Base-by-base conservation (phyloP, 2,888 invertebrate genomes). In the Erannis defoliaria region DNA sequence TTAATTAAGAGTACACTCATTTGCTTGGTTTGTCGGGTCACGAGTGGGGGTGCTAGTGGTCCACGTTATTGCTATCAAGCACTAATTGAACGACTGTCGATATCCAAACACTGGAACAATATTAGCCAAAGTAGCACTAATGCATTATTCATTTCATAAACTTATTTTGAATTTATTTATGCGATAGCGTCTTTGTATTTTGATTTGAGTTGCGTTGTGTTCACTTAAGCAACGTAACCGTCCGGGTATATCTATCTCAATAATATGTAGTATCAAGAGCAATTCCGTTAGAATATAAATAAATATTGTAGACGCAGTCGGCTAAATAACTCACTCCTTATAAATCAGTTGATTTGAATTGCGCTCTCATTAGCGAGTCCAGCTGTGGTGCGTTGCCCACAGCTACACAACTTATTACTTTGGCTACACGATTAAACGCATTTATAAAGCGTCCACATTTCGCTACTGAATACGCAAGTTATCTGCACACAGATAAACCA, bases 321-420 rank as follows among this genome's bases (percentile, higher is more conserved):
- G 82, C 75, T 79, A 88, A 89, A 90, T 89, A 90, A 84, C 85
- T 88, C 90, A 84, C 85, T 88, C 90, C 90, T 85, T 90, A 91
- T 92, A 91, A 90, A 91, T 89, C 88, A 84, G 86, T 85, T 84
- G 89, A 90, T 91, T 91, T 89, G 88, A 90, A 90, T 90, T 89
- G 88, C 90, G 78, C 81, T 82, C 89, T 89, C 90, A 91, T 92
- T 92, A 90, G 87, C 71, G 82, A 91, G 90, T 89, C 91, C 78
- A 83, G 81, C 77, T 80, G 85, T 81, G 83, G 82, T 78, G 81
- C 82, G 78, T 78, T 80, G 82, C 72, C 73, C 80, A 80, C 84
- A 78, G 84, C 78, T 88, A 92, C 91, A 90, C 85, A 89, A 88
- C 88, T 90, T 90, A 90, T 87, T 90, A 91, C 90, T 91, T 90